Conservation (phyloP, 2,113 vertebrate genomes). For the Himantopus leucocephalus region DNA sequence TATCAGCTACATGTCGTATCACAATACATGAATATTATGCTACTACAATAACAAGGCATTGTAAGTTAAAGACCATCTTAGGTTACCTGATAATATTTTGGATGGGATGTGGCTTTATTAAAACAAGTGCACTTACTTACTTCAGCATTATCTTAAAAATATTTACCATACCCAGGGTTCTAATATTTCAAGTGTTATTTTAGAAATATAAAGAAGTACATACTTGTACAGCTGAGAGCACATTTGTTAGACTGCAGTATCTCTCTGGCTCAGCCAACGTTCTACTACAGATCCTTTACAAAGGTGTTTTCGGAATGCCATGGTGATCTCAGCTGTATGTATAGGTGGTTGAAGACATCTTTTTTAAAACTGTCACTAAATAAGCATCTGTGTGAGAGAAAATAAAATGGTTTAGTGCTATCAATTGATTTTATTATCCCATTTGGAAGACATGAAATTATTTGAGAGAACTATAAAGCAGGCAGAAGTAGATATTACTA, state of each 20-base stretch:
- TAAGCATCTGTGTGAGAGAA: neutral
- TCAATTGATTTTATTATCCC: slow-evolving; percentile 1
- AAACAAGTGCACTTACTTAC: neutral
- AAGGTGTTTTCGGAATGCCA: neutral
- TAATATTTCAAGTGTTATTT: neutral
- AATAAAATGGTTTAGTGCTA: neutral
- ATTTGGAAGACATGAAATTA: neutral
- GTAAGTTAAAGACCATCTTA: neutral
- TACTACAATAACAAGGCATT: neutral
- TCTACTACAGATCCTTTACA: neutral
- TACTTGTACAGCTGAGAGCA: neutral
- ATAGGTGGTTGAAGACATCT: neutral
- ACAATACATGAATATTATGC: neutral
- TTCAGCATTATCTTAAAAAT: neutral
- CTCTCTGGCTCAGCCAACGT: neutral
- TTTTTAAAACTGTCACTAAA: neutral
- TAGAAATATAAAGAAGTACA: neutral
- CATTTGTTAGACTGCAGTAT: neutral
- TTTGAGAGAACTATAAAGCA: slow-evolving; percentile 6
- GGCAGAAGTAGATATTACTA: neutral
- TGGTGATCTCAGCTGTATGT: neutral
- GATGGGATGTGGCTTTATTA: neutral
- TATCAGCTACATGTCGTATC: neutral
- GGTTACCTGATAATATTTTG: neutral
- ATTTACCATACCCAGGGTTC: neutral